These are phyloP conservation scores for Yasuhikotakia modesta DNA, from an alignment of 2,797 vertebrate genomes.

Conservation along the genomic window DNA sequence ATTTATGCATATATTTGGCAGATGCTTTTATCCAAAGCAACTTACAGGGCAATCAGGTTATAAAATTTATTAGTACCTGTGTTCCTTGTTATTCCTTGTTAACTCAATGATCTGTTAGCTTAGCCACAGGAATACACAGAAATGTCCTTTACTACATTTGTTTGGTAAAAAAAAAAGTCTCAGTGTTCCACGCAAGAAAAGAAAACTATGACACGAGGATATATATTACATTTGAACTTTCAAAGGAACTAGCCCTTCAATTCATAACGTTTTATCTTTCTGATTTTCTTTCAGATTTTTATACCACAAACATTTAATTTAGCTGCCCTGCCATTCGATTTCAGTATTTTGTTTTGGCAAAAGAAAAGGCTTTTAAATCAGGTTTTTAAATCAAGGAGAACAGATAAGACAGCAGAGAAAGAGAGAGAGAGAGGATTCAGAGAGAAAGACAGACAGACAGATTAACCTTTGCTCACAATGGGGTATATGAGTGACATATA, in stretches of 20 bases:
- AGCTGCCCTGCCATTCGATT: conserved; percentile 55
- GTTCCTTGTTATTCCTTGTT: too few species aligned
- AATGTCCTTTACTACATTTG: too few species aligned
- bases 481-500: conserved; percentile 6
- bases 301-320: conserved; percentile 67
- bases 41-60: too few species aligned
- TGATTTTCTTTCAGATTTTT: conserved; percentile 55
- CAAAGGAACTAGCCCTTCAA: too few species aligned
- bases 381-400: conserved; percentile 18
- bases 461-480: conserved; percentile 37
- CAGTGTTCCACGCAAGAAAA: too few species aligned
- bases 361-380: conserved; percentile 24
- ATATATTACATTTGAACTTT: not conserved
- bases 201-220: not conserved
- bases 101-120: too few species aligned
- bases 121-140: too few species aligned
- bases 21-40: too few species aligned
- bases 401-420: not conserved
- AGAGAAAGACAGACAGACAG: conserved; percentile 18
- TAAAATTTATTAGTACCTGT: too few species aligned
- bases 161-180: too few species aligned
- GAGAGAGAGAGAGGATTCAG: not conserved
- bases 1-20: too few species aligned
- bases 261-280: too few species aligned
- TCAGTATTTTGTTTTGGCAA: conserved; percentile 30